Percentiles rank a stretch among this genome's conserved stretches.
Evolutionary conservation across 2,888 invertebrate genomes (phyloP).

Genomic region (Hirudinaria manillensis): DNA sequence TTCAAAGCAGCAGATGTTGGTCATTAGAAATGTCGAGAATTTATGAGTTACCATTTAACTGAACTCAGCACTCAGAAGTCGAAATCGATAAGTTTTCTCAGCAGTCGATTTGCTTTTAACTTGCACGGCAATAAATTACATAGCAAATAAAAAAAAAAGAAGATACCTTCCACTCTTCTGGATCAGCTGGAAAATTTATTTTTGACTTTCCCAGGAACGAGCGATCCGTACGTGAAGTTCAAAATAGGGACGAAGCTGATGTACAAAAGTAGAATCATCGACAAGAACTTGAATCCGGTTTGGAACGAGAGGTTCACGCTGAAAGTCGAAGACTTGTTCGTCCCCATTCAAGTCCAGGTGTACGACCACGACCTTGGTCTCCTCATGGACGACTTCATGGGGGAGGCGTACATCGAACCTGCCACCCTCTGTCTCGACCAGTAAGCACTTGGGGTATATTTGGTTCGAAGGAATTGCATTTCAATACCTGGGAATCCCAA

Average conservation of each 20-base stretch:
- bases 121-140: too few species aligned
- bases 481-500: too few species aligned
- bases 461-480: too few species aligned
- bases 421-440: slow-evolving; percentile 17
- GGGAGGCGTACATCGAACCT: slow-evolving; percentile 31
- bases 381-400: slow-evolving; percentile 31
- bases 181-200: background rate
- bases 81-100: too few species aligned
- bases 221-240: slow-evolving; percentile 96
- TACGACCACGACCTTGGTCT: slow-evolving; percentile 28
- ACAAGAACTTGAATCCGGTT: slow-evolving; percentile 87
- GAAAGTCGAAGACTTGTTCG: slow-evolving; percentile 54
- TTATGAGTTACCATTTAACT: too few species aligned
- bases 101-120: too few species aligned
- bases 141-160: too few species aligned
- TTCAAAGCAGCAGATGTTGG: too few species aligned
- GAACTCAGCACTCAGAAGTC: too few species aligned
- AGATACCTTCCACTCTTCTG: too few species aligned
- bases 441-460: slow-evolving; percentile 9
- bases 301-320: slow-evolving; percentile 95
- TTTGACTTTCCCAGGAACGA: slow-evolving; percentile 64
- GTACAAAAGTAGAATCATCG: slow-evolving; percentile 88
- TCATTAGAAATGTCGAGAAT: too few species aligned
- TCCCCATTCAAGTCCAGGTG: slow-evolving; percentile 44
- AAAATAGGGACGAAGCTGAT: slow-evolving; percentile 77